Conservation (phyloP, 2,797 vertebrate genomes). For the Orestias chungarensis region DNA sequence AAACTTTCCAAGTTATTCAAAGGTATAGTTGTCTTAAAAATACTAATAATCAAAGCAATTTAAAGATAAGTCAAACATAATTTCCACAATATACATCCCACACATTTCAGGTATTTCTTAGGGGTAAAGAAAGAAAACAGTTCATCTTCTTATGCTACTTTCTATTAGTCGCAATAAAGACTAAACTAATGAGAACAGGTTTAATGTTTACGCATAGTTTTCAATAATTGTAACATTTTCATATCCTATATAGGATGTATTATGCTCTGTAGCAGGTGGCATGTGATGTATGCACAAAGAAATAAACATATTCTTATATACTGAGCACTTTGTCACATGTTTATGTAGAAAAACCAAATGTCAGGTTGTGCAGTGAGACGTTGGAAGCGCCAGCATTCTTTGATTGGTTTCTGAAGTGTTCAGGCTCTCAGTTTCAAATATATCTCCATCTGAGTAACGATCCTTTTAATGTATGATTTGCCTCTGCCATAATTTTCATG, state of each 20-base stretch:
- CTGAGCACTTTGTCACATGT: background rate
- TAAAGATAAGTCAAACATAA: too few species aligned
- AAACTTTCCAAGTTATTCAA: too few species aligned
- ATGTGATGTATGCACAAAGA: background rate
- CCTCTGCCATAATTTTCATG: background rate
- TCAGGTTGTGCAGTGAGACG: background rate
- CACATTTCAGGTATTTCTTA: too few species aligned
- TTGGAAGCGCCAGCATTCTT: background rate
- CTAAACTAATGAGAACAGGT: background rate
- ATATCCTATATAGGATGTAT: background rate
- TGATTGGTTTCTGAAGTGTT: background rate
- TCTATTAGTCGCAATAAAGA: background rate
- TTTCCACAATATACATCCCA: too few species aligned
- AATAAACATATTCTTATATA: background rate
- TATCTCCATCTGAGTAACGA: background rate
- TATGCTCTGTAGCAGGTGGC: background rate
- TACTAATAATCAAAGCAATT: too few species aligned
- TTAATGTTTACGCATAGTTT: background rate
- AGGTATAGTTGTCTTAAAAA: too few species aligned
- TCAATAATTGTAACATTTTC: background rate
- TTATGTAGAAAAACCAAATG: background rate
- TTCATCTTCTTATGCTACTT: background rate
- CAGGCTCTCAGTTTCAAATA: background rate
- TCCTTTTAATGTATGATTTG: background rate
- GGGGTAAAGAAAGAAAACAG: background rate